Percentiles rank a stretch among this genome's conserved stretches.
phyloP scores from a whole-genome alignment of 2,797 vertebrate genomes.

The Notolepis coatsorum region DNA sequence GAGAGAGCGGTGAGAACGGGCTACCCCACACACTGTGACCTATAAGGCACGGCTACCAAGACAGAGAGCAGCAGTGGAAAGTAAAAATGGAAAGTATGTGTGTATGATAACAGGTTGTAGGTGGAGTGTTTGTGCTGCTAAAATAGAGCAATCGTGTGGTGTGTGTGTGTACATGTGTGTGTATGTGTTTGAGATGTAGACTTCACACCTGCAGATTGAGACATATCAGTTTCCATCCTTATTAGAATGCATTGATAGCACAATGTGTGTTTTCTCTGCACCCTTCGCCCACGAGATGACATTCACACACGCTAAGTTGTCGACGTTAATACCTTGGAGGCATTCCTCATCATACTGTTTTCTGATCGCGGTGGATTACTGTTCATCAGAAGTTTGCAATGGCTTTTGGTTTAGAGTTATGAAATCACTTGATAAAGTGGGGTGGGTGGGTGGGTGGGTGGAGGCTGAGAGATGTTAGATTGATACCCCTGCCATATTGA shows the following conservation, averaged over 20 bases:
- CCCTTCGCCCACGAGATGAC: conserved; percentile 63
- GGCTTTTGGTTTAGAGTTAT: conserved; percentile 49
- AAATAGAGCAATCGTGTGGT: conserved; percentile 56
- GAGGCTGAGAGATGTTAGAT: conserved; percentile 65
- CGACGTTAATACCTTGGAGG: conserved; percentile 66
- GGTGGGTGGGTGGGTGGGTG: too few relatives aligned
- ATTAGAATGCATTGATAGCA: conserved; percentile 53
- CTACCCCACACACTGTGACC: conserved; percentile 75
- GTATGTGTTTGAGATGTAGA: conserved; percentile 8
- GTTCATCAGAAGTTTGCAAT: conserved; percentile 52
- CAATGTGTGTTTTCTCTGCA: conserved; percentile 51
- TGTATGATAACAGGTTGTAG: conserved; percentile 26
- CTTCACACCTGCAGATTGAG: conserved; percentile 65
- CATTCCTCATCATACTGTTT: conserved; percentile 63
- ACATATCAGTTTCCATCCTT: conserved; percentile 65
- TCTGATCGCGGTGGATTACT: conserved; percentile 71
- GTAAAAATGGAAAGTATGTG: conserved; percentile 79
- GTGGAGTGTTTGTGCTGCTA: conserved; percentile 22
- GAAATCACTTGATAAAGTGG: conserved; percentile 66
- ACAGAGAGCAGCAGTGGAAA: conserved; percentile 67
- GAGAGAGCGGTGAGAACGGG: too few relatives aligned
- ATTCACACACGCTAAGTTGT: conserved; percentile 67
- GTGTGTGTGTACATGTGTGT: conserved; percentile 34
- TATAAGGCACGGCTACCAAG: conserved; percentile 64
- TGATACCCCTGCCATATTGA: conserved; percentile 68